These are phyloP conservation scores for Eupithecia subfuscata DNA, from an alignment of 2,888 invertebrate species.

Conservation along the genomic window DNA sequence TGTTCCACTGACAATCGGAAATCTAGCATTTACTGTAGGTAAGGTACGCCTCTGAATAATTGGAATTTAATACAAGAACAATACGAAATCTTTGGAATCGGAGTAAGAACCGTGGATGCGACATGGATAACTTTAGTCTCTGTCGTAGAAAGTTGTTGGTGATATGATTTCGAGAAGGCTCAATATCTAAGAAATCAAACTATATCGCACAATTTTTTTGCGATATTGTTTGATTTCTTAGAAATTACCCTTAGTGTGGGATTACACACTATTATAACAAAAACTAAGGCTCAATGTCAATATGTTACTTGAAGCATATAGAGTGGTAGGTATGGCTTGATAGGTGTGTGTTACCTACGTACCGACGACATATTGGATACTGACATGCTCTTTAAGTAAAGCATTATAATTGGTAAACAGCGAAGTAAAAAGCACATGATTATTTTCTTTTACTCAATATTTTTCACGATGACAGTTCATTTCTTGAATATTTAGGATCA, in stretches of 20 bases:
- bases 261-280: too few relatives aligned
- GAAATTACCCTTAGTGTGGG: too few relatives aligned
- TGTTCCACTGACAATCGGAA: slow-evolving; percentile 16
- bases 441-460: too few relatives aligned
- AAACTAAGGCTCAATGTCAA: too few relatives aligned
- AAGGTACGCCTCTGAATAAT: background rate
- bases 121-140: background rate
- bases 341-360: background rate
- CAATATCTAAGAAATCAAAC: too few relatives aligned
- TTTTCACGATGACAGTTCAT: background rate
- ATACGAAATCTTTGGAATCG: background rate
- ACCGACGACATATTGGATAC: background rate
- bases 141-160: background rate
- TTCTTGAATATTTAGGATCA: slow-evolving; percentile 27
- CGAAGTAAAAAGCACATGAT: too few relatives aligned
- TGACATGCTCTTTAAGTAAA: background rate
- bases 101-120: background rate
- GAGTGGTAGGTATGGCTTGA: background rate
- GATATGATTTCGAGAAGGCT: background rate
- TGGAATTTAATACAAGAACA: background rate
- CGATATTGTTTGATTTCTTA: too few relatives aligned
- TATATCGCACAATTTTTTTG: too few relatives aligned
- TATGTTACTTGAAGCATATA: background rate
- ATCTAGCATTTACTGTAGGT: slow-evolving; percentile 3
- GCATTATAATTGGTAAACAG: background rate